Evolutionary conservation across 1,140 invertebrate genomes (phyloP).

Genomic region (Calephelis virginiensis): DNA sequence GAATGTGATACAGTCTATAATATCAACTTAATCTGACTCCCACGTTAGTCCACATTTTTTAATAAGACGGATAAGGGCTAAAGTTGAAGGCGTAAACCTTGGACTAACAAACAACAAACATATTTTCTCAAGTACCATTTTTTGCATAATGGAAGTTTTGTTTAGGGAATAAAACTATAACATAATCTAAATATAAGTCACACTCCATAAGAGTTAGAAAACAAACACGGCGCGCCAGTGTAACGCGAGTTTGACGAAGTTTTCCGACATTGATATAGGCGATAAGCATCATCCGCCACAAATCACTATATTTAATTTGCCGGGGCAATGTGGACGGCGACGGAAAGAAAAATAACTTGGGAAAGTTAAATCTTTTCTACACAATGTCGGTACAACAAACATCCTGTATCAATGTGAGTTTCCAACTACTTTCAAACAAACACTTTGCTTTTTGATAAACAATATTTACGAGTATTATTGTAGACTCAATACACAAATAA

Average conservation of each 20-base stretch:
- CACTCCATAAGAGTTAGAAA: slow-evolving; percentile 2
- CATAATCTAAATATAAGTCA: neutral
- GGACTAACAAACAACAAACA: too few relatives aligned
- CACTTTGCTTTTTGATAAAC: too few relatives aligned
- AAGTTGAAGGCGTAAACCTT: too few relatives aligned
- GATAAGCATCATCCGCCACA: slow-evolving; percentile 8
- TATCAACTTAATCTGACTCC: too few relatives aligned
- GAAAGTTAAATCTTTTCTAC: neutral
- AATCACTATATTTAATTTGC: slow-evolving; percentile 12
- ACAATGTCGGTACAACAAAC: slow-evolving; percentile 5
- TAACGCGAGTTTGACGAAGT: slow-evolving; percentile 9
- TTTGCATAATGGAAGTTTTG: too few relatives aligned
- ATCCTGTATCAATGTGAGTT: slow-evolving; percentile 2
- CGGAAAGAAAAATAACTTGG: neutral
- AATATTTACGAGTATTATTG: too few relatives aligned
- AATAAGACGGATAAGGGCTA: too few relatives aligned
- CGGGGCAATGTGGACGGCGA: slow-evolving; percentile 4
- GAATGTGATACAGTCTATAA: too few relatives aligned
- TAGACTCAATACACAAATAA: too few relatives aligned
- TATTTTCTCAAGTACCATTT: too few relatives aligned
- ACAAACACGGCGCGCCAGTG: slow-evolving; percentile 3
- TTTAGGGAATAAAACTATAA: too few relatives aligned
- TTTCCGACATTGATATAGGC: slow-evolving; percentile 3
- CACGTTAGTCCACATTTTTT: too few relatives aligned
- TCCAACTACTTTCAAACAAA: neutral